Evolutionary conservation across 1,140 invertebrate genomes (phyloP), one percentile per base, ranked within the genome.

Genomic region (Heliconius hermathena): DNA sequence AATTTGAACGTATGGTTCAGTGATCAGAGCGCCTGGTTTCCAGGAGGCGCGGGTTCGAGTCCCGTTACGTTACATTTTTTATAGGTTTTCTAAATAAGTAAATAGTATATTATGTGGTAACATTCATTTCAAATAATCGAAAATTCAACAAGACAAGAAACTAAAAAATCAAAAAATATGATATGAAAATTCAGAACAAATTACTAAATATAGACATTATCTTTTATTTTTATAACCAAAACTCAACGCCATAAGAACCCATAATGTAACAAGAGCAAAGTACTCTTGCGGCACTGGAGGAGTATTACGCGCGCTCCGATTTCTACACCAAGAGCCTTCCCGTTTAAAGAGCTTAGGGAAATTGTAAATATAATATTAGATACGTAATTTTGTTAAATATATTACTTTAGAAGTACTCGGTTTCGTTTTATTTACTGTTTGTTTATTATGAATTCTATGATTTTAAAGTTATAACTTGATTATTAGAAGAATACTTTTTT

Each of bases 371-470:
- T 66, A 16, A 66, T 66, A 66, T 66, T 29, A 66, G 60, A 16
- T 66, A 29, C 60, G 26, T 66, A 66, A 66, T 66, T 66, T 66
- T 66, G 60, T 66, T 66, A 18, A 66, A 66, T 66, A 60, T 60
- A 60, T 60, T 60, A 26, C 57, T 22, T 60, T 66, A 9, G 9
- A 0, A 66, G 60, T 13, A n/a, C 1, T 26, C 22, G 26, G 18
- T 22, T 66, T 66, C 26, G 4, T 66, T 29, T 66, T 29, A 26
- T 26, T 66, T 26, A 26, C 9, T 29, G 11, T 66, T 66, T 29
- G 11, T 66, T 66, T 29, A 16, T 29, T 26, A 29, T 5, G 11
- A 6, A 66, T 66, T 29, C 29, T n/a, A 11, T 11, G 26, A 16
- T 29, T 26, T 26, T 66, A 29, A 29, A 16, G 11, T 11, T 26